These are phyloP conservation scores for Gavialis gangeticus DNA, from an alignment of 2,113 vertebrate species.

Conservation along the genomic window DNA sequence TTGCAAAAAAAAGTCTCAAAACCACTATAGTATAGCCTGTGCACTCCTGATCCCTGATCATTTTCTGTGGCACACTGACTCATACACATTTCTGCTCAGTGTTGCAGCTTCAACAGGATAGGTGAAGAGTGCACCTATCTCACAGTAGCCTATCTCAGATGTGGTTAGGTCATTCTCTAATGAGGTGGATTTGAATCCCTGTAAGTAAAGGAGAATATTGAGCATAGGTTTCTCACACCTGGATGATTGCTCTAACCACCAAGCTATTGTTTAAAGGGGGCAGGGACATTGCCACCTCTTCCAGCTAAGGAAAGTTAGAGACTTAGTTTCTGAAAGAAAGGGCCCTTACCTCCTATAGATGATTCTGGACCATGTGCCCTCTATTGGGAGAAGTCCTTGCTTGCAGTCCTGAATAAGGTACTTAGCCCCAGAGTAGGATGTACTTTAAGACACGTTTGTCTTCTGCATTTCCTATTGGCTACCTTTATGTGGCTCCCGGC, in stretches of 20 bases:
- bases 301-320: not conserved
- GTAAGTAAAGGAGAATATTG: not conserved
- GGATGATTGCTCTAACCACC: not conserved
- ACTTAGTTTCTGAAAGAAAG: not conserved
- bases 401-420: not conserved
- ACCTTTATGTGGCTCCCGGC: not conserved
- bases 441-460: conserved; percentile 6
- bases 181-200: too few species aligned
- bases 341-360: not conserved
- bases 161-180: too few species aligned
- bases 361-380: not conserved
- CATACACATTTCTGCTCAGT: too few species aligned
- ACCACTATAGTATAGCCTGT: not conserved
- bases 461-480: not conserved
- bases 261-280: conserved; percentile 1
- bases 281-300: not conserved
- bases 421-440: not conserved
- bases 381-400: not conserved
- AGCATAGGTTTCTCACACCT: not conserved
- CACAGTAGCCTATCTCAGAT: not conserved
- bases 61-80: not conserved
- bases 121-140: conserved; percentile 1
- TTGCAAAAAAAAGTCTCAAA: too few species aligned
- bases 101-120: not conserved
- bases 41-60: not conserved